phyloP scores from a whole-genome alignment of 2,888 invertebrate species.

The Megastigmus dorsalis region DNA sequence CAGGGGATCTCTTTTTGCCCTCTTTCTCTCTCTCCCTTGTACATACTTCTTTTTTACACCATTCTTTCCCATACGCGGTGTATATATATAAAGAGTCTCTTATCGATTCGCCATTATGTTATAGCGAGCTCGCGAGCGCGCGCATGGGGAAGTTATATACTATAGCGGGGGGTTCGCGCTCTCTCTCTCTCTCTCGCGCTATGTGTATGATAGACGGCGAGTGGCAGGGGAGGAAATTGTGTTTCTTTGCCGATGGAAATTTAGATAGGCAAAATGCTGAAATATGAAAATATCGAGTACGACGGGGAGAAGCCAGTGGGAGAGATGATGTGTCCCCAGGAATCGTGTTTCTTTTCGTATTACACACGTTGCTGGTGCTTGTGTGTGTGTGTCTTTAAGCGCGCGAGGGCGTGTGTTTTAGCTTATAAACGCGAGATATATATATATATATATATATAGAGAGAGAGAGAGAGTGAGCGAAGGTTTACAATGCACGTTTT shows the following conservation, averaged over 20 bases:
- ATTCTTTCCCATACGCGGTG: too few species aligned
- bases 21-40: background rate
- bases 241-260: constrained; percentile 48
- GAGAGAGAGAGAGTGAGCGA: background rate
- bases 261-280: constrained; percentile 44
- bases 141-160: background rate
- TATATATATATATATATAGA: too few species aligned
- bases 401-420: background rate
- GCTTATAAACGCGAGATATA: too few species aligned
- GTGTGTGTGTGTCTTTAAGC: background rate
- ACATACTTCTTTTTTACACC: too few species aligned
- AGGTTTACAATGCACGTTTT: constrained; percentile 22
- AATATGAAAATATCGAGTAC: constrained; percentile 29
- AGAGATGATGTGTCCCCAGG: too few species aligned
- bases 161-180: too few species aligned
- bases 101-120: constrained; percentile 46
- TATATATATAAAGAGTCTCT: background rate
- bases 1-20: background rate
- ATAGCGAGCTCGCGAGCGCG: background rate
- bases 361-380: too few species aligned
- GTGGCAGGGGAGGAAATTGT: constrained; percentile 41
- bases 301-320: background rate
- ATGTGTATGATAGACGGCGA: constrained; percentile 19
- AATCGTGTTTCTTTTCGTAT: constrained; percentile 22
- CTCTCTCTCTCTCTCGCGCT: too few species aligned